Base-by-base conservation (phyloP, 2,113 vertebrate species). In the Ctenomys sociabilis region DNA sequence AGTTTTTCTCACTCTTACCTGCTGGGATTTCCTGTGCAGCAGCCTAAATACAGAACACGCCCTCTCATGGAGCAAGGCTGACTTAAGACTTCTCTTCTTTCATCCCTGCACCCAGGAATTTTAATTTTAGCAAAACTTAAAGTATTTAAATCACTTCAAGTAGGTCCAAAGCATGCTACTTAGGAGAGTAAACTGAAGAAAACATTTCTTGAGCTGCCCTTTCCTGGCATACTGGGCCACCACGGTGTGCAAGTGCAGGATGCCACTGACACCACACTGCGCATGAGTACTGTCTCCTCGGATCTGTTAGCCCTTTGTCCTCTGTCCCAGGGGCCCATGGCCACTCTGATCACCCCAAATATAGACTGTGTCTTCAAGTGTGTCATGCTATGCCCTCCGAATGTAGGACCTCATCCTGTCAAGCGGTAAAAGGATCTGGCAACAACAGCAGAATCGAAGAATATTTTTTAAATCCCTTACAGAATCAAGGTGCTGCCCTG, bases 241-340 rank as follows among this genome's bases (percentile, higher is more conserved):
- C 10, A 14, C 0, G 0, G 1, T 14, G 14, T 4, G 22, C 32
- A 52, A 35, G 57, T 37, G 16, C 63, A 77, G 22, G 32, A 40
- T 54, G 7, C 12, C 3, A 1, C 5, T 82, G 73, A 10, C 1
- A 16, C 16, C 45, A 26, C 40, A 24, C 0, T 1, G 63, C 3
- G 3, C 1, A 1, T 49, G 57, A 85, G 68, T 16, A 2, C 32
- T 75, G 68, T 68, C 37, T 26, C 52, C 40, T 30, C 3, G 7
- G 28, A n/a, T 4, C 14, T 0, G 28, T 49, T 35, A 0, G 10
- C 3, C 0, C 43, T n/a, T 28, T 21, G 52, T 45, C 26, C 32
- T 35, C 30, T 43, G 30, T 30, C 30, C 57, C 0, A 2, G 45
- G 45, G 40, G 73, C 81, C n/a, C 6, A 14, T 0, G 9, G n/a